These are phyloP conservation scores for Cancer borealis DNA, from an alignment of 2,888 invertebrate genomes.

Conservation along the genomic window DNA sequence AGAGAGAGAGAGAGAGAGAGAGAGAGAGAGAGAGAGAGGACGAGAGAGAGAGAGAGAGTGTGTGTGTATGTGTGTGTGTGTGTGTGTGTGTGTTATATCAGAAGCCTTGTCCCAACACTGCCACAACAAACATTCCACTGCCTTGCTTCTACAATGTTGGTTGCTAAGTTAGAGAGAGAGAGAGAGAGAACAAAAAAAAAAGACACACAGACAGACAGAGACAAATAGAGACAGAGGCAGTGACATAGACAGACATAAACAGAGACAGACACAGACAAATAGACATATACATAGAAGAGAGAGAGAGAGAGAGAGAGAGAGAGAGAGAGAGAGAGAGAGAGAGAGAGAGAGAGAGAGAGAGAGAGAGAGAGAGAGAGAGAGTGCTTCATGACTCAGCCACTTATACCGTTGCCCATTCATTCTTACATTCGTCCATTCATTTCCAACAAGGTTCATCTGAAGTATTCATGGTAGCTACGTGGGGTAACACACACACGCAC, in stretches of 20 bases:
- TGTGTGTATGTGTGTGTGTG: slow-evolving; percentile 45
- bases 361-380: not conserved
- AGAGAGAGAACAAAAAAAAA: not conserved
- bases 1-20: slow-evolving; percentile 37
- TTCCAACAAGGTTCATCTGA: slow-evolving; percentile 25
- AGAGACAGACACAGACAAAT: too few relatives aligned
- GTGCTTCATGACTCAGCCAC: slow-evolving; percentile 33
- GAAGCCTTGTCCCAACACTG: not conserved
- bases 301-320: not conserved
- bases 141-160: not conserved
- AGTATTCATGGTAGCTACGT: slow-evolving; percentile 14
- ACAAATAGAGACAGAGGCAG: too few relatives aligned
- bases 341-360: not conserved
- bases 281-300: not conserved
- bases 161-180: slow-evolving; percentile 28
- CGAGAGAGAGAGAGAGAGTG: not conserved
- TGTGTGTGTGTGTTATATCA: not conserved
- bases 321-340: slow-evolving; percentile 18
- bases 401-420: slow-evolving; percentile 6
- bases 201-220: too few relatives aligned
- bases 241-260: too few relatives aligned
- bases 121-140: not conserved
- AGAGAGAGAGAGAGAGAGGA: slow-evolving; percentile 23
- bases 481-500: not conserved
- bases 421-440: slow-evolving; percentile 31